Evolutionary conservation across 2,888 invertebrate genomes (phyloP), one percentile per base, ranked within the genome.

Genomic region (Lepetodrilus schrolli): DNA sequence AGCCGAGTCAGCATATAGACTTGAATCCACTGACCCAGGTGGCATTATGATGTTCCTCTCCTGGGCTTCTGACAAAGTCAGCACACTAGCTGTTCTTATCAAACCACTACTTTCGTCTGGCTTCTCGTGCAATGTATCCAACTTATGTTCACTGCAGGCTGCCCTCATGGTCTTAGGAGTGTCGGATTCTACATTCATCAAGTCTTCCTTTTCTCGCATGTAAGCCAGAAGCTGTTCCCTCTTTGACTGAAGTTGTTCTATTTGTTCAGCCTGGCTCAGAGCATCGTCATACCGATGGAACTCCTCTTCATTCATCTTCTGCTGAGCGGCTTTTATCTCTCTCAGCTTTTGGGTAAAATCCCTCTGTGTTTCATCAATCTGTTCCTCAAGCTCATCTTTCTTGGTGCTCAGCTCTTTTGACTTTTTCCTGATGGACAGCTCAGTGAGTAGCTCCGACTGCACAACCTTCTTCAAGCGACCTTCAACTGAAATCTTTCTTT

Each of bases 181-280:
- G 37, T 81, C 83, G 8, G 75, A 49, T 5, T 74, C 70, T 0
- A 87, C 86, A 43, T 79, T 80, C 43, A 80, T 70, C 37, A 87
- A 73, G 43, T 85, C 86, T 70, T 83, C 77, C 65, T 84, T 86
- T 77, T 87, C 86, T 74, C 85, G 83, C 47, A 87, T 80, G 66
- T 84, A 87, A 13, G 83, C 75, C 70, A 86, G 82, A 43, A 87
- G 73, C 76, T 85, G 84, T 47, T 83, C 81, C 68, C 84, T 80
- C 49, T 83, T 78, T 17, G 77, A 74, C 38, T 80, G 74, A 1
- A 86, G 79, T 10, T 78, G 74, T n/a, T 76, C 71, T n/a, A 83
- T 49, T 49, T 80, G 76, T 70, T 79, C 78, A 66, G 77, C 66
- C 80, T 83, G 75, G 8, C 49, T 36, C 8, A 65, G 47, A 23